Base-by-base conservation (phyloP, 2,113 vertebrate species). In the Cebidichthys violaceus region DNA sequence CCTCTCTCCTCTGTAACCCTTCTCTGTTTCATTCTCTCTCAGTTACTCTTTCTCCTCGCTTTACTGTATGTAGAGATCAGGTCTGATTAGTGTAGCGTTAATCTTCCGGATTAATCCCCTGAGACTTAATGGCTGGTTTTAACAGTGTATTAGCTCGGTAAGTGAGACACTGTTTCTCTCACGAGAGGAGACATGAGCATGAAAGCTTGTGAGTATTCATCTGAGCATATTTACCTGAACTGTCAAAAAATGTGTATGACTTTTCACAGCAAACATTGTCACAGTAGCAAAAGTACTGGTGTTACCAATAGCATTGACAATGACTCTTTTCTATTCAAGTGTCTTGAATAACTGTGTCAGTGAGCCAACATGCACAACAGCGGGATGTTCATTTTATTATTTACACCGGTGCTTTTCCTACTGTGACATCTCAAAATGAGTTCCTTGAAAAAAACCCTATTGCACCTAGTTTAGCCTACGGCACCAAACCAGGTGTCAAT, bases 41-140 rank as follows among this genome's bases (percentile, higher is more conserved):
- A 4, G 27, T 80, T 67, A 62, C 39, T 71, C 70, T 37, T 37
- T 60, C 72, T 77, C n/a, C 65, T 72, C 24, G 41, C 29, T 75
- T 68, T 35, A 50, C 62, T 72, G n/a, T 81, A 68, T 37, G 31
- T 3, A 75, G 55, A 75, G 81, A 86, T 88, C 73, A 61, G 60
- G 27, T 27, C 67, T 83, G 80, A 85, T 86, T 88, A 76, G 69
- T 72, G 73, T 6, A 14, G 75, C 65, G 77, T 75, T 85, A 82
- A 85, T 88, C 86, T 77, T 45, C 57, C 5, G 31, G 66, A 83
- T 90, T 82, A 88, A 68, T 84, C 84, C 74, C 22, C 45, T 35
- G 43, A 82, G 75, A 79, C 18, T 78, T 77, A 71, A 81, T 84
- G 81, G 74, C 61, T 75, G 78, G 27, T 60, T 81, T 86, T 83